Evolutionary conservation across 2,113 vertebrate species (phyloP), one percentile per base, ranked within the genome.

Genomic region (Uropsilus gracilis): DNA sequence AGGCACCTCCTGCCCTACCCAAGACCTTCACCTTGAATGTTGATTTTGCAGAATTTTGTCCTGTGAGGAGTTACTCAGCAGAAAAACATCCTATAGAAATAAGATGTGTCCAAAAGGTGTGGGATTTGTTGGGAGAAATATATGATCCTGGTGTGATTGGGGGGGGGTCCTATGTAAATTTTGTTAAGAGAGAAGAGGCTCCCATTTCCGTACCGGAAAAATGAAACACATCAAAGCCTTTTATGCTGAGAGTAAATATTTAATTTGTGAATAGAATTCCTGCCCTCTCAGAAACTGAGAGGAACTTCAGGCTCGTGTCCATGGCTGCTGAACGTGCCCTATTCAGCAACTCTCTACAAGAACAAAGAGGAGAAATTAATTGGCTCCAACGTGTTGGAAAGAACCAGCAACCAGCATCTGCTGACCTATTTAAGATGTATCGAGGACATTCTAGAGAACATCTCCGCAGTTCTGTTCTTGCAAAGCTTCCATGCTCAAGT

Each of bases 251-350:
- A 78, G 84, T 96, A 93, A 97, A 94, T 95, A 96, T 94, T 88
- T 96, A 84, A 95, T 95, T 96, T 97, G 86, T 96, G 93, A 96
- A 94, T 85, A 97, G 94, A 97, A 94, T 92, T 94, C 88, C 69
- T 17, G 1, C 84, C 87, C 72, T 75, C 92, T 95, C 95, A 73
- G 93, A 94, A 92, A 73, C 78, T n/a, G 83, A 87, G 96, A 81
- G 84, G 86, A 80, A 89, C 63, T 55, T 95, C 46, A 5, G 93
- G 93, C 95, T 68, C 63, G 89, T 73, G 80, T 80, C 91, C 90
- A 66, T 72, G 87, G 76, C 20, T 87, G 86, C 84, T 69, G 85
- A 97, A 81, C 69, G 26, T 91, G 73, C 91, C 84, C 89, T 96
- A 87, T 95, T 97, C 91, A 97, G 89, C 75, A 93, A 26, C 91